phyloP scores from a whole-genome alignment of 2,888 invertebrate species.

The Prionchulus punctatus region DNA sequence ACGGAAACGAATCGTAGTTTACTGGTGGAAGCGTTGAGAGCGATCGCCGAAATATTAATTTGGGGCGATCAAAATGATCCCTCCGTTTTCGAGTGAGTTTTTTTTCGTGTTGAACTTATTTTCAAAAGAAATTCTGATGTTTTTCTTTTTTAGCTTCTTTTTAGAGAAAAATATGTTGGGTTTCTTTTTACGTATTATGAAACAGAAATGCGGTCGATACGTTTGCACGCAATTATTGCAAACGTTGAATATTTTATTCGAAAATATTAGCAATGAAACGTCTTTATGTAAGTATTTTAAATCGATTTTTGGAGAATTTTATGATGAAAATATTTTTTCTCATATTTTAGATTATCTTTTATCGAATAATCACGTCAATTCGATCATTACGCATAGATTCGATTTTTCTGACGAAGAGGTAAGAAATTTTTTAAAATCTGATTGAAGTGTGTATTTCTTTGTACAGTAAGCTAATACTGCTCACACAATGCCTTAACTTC shows the following conservation, averaged over 20 bases:
- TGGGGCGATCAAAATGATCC: constrained; percentile 99
- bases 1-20: constrained; percentile 38
- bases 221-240: constrained; percentile 95
- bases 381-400: constrained; percentile 97
- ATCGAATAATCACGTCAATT: constrained; percentile 98
- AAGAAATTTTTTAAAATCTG: too few species aligned
- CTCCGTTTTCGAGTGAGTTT: constrained; percentile 96
- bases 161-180: constrained; percentile 97
- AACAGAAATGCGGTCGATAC: constrained; percentile 87
- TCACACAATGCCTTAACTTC: too few species aligned
- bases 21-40: constrained; percentile 83
- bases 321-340: background rate
- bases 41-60: constrained; percentile 94
- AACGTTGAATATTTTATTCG: constrained; percentile 94
- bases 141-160: constrained; percentile 61
- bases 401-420: constrained; percentile 99
- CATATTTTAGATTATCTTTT: constrained; percentile 63
- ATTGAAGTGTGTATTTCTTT: too few species aligned
- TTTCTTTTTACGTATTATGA: constrained; percentile 89
- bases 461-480: too few species aligned
- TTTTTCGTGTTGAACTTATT: too few species aligned
- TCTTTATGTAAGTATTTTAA: constrained; percentile 95
- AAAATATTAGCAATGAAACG: constrained; percentile 96
- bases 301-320: too few species aligned
- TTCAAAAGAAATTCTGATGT: too few species aligned